phyloP scores from a whole-genome alignment of 2,113 vertebrate species.

The Ageneiosus marmoratus region DNA sequence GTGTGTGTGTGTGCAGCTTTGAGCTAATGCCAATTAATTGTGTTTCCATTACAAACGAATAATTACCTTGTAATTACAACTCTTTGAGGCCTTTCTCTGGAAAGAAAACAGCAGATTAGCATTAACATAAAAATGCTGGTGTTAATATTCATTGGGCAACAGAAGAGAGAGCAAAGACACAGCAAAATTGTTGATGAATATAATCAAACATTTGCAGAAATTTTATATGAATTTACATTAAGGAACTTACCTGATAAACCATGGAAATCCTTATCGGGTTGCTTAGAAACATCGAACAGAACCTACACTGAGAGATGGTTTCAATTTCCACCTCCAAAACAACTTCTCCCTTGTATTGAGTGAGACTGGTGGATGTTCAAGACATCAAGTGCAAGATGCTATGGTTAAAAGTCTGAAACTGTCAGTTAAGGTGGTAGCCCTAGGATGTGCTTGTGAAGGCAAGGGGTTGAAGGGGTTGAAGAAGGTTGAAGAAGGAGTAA shows the following conservation, averaged over 20 bases:
- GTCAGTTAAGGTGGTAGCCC: background rate
- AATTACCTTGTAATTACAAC: slow-evolving; percentile 55
- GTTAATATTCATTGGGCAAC: slow-evolving; percentile 51
- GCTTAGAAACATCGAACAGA: background rate
- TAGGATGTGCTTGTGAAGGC: background rate
- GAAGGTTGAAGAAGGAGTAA: background rate
- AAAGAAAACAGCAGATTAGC: slow-evolving; percentile 28
- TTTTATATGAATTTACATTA: background rate
- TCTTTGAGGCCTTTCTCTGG: slow-evolving; percentile 41
- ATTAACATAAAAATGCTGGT: slow-evolving; percentile 32
- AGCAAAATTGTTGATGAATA: slow-evolving; percentile 26
- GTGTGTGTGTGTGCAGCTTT: slow-evolving; percentile 1
- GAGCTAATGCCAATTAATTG: slow-evolving; percentile 38
- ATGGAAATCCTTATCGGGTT: background rate
- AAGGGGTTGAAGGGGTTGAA: background rate
- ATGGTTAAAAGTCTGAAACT: background rate
- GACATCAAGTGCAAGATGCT: background rate
- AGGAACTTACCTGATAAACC: background rate
- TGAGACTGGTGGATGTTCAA: background rate
- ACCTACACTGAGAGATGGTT: background rate
- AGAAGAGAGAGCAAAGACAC: background rate
- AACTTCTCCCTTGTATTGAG: background rate
- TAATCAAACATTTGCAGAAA: background rate
- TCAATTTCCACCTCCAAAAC: background rate
- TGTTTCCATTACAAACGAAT: slow-evolving; percentile 47